Evolutionary conservation across 2,113 vertebrate genomes (phyloP).

Genomic region (Mormoops blainvillei): DNA sequence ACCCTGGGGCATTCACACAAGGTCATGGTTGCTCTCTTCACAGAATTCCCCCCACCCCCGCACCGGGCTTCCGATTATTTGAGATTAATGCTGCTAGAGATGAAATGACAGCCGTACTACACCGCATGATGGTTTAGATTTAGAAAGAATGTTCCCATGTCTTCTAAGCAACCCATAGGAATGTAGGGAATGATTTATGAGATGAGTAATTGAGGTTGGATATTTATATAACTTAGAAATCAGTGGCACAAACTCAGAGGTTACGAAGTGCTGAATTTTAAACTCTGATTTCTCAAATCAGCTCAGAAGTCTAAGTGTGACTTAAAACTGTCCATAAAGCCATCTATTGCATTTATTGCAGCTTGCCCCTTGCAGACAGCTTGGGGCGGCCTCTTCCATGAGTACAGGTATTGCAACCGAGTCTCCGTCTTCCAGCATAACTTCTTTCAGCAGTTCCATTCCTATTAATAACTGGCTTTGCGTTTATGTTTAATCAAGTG

Average conservation of each 20-base stretch:
- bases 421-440: background rate
- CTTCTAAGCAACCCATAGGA: conserved; percentile 6
- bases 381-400: background rate
- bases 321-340: conserved; percentile 28
- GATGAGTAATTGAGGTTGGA: background rate
- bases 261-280: conserved; percentile 22
- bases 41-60: background rate
- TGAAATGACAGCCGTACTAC: background rate
- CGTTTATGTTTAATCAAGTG: background rate
- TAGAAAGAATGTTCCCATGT: conserved; percentile 35
- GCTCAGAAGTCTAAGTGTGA: background rate
- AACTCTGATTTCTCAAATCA: conserved; percentile 61
- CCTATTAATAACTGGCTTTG: background rate
- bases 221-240: conserved; percentile 44
- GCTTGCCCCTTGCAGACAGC: background rate
- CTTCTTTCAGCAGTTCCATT: background rate
- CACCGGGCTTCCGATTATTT: background rate
- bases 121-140: conserved; percentile 14
- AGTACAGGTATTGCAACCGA: background rate
- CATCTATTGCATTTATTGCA: background rate
- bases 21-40: background rate
- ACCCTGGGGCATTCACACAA: background rate
- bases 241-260: conserved; percentile 48
- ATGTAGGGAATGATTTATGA: conserved; percentile 48
- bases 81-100: background rate